Evolutionary conservation across 2,888 invertebrate species (phyloP).

Genomic region (Scaptomyza reducta): DNA sequence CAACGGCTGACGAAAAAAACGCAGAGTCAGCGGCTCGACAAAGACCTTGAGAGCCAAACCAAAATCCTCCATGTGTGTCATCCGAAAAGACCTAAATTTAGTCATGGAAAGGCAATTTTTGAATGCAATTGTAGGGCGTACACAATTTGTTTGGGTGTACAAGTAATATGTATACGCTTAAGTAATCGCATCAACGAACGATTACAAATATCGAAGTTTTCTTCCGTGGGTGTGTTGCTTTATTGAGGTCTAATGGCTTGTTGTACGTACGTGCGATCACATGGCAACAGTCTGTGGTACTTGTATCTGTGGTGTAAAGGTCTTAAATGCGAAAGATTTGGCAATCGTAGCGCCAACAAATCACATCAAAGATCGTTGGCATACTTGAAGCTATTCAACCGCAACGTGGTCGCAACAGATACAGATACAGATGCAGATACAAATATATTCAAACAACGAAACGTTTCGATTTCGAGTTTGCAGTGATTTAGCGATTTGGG

Average conservation of each 20-base stretch:
- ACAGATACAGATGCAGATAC: conserved; percentile 31
- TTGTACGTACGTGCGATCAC: conserved; percentile 53
- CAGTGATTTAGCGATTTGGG: conserved; percentile 66
- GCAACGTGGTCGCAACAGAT: conserved; percentile 71
- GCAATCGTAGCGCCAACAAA: conserved; percentile 61
- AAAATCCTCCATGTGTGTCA: conserved; percentile 34
- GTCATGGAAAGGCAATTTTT: conserved; percentile 15
- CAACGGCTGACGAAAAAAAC: conserved; percentile 52
- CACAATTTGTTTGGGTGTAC: conserved; percentile 1
- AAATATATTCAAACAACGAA: conserved; percentile 31
- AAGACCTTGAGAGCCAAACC: conserved; percentile 53
- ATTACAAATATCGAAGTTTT: conserved; percentile 59
- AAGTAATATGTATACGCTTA: conserved; percentile 31
- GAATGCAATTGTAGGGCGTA: conserved; percentile 59
- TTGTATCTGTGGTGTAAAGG: conserved; percentile 64
- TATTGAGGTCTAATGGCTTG: conserved; percentile 56
- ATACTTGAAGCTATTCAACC: conserved; percentile 73
- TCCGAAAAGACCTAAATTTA: conserved; percentile 31
- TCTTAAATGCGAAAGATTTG: conserved; percentile 74
- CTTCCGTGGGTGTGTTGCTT: conserved; percentile 13
- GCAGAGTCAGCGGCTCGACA: conserved; percentile 18
- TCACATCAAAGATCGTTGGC: conserved; percentile 71
- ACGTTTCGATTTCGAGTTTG: conserved; percentile 37
- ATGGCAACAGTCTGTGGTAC: conserved; percentile 56
- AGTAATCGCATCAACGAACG: conserved; percentile 61